Evolutionary conservation across 2,888 invertebrate species (phyloP).

Genomic region (Patella ulyssiponensis): DNA sequence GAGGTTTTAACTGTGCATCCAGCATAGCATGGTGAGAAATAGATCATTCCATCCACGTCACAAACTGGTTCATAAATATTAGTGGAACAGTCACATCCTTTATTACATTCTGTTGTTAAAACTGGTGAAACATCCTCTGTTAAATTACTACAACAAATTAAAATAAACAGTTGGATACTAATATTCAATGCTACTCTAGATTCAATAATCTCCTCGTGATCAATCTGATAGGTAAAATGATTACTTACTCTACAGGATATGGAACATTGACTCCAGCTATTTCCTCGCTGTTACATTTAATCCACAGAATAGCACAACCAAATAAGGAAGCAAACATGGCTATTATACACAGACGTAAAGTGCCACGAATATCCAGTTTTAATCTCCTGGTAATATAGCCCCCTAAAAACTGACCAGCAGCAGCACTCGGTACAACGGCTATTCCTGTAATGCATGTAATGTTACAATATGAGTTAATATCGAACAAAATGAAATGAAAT

Average conservation of each 20-base stretch:
- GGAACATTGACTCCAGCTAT: slow-evolving; percentile 54
- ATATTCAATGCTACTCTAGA: no score
- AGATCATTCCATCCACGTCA: slow-evolving; percentile 76
- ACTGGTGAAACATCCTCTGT: neutral
- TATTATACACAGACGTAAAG: slow-evolving; percentile 56
- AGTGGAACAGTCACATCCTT: slow-evolving; percentile 76
- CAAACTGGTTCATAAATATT: slow-evolving; percentile 80
- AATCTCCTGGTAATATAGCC: slow-evolving; percentile 60
- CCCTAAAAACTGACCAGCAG: slow-evolving; percentile 64
- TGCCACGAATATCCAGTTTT: slow-evolving; percentile 58
- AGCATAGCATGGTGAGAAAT: slow-evolving; percentile 83
- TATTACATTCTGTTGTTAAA: slow-evolving; percentile 74
- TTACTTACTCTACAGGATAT: slow-evolving; percentile 39
- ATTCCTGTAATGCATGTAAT: slow-evolving; percentile 45
- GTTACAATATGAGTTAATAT: no score
- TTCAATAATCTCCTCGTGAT: no score
- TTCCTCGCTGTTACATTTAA: slow-evolving; percentile 47
- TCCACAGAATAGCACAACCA: slow-evolving; percentile 50
- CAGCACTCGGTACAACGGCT: slow-evolving; percentile 65
- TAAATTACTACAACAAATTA: no score
- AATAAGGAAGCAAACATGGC: slow-evolving; percentile 48
- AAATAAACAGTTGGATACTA: no score
- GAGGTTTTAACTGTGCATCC: slow-evolving; percentile 75
- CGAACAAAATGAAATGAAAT: no score
- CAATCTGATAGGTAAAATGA: no score